phyloP scores from a whole-genome alignment of 2,888 invertebrate species.

The Dasypolia templi region DNA sequence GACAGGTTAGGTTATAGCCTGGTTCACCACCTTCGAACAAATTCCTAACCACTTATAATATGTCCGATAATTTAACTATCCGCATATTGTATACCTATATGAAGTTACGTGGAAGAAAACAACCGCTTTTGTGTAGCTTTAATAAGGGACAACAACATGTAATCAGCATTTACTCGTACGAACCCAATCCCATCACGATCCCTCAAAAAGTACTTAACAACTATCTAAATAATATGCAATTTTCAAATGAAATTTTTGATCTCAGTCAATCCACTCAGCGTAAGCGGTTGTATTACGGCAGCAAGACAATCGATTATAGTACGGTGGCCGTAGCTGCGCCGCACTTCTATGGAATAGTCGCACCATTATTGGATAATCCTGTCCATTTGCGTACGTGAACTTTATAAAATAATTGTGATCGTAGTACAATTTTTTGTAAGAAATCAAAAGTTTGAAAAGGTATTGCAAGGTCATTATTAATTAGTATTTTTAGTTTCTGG shows the following conservation, averaged over 20 bases:
- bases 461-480: too few species aligned
- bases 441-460: too few species aligned
- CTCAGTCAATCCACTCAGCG: conserved; percentile 46
- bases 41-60: background rate
- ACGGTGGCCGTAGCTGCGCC: conserved; percentile 65
- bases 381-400: conserved; percentile 80
- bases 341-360: conserved; percentile 78
- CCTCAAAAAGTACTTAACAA: conserved; percentile 13
- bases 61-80: background rate
- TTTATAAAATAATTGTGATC: too few species aligned
- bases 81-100: background rate
- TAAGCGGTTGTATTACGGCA: conserved; percentile 58
- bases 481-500: too few species aligned
- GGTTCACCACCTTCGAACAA: background rate
- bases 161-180: too few species aligned
- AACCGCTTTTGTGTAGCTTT: background rate
- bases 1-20: background rate
- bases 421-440: too few species aligned
- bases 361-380: conserved; percentile 83
- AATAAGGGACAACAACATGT: background rate
- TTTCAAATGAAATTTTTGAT: conserved; percentile 42
- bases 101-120: too few species aligned
- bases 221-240: conserved; percentile 23
- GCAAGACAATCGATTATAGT: conserved; percentile 75
- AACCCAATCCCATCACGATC: background rate